Percentiles rank a stretch among this genome's conserved stretches.
These are phyloP conservation scores for Listronotus bonariensis DNA, from an alignment of 1,140 invertebrate genomes.

Conservation along the genomic window DNA sequence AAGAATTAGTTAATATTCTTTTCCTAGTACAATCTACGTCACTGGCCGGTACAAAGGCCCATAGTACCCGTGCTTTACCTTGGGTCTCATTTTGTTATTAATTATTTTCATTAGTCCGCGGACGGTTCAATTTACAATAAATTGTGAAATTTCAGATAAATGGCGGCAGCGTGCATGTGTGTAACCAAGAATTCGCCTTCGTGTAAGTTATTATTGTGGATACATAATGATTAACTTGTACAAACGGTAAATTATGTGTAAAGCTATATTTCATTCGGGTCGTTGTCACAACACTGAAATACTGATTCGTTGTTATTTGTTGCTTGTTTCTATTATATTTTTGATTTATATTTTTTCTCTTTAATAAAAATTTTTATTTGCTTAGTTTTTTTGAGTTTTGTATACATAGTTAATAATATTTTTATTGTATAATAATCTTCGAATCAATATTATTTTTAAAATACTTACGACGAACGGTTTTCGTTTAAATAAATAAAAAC, in stretches of 20 bases:
- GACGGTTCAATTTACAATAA: constrained; percentile 41
- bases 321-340: no score
- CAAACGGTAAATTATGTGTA: constrained; percentile 30
- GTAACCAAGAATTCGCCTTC: constrained; percentile 20
- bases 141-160: constrained; percentile 39
- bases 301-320: background rate
- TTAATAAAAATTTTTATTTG: no score
- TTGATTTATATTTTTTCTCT: no score
- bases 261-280: constrained; percentile 29
- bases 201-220: constrained; percentile 33
- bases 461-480: no score
- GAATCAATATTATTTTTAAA: no score
- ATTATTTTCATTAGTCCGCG: constrained; percentile 39
- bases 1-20: no score
- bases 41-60: constrained; percentile 5
- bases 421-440: no score
- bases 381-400: no score
- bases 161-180: constrained; percentile 16
- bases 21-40: background rate
- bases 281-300: constrained; percentile 28
- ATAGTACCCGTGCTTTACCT: constrained; percentile 19
- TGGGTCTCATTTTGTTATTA: constrained; percentile 35
- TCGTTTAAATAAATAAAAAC: no score
- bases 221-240: constrained; percentile 38
- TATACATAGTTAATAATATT: no score